phyloP scores from a whole-genome alignment of 2,113 vertebrate genomes.

The Sylvietta virens region DNA sequence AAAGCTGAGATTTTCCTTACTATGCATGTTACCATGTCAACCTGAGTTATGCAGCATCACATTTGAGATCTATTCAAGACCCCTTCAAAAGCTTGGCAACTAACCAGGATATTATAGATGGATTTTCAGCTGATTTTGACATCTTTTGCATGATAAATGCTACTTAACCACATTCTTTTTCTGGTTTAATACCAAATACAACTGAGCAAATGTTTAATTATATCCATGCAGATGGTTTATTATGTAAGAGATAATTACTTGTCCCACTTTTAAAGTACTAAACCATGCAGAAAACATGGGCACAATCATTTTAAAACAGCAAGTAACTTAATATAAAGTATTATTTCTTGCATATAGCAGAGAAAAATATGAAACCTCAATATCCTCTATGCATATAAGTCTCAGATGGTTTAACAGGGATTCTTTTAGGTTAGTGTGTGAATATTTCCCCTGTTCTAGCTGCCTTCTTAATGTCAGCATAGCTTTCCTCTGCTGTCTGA shows the following conservation, averaged over 20 bases:
- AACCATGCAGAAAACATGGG: slow-evolving; percentile 41
- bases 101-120: slow-evolving; percentile 39
- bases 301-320: slow-evolving; percentile 1
- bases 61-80: slow-evolving; percentile 50
- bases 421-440: not conserved
- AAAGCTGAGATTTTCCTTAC: slow-evolving; percentile 55
- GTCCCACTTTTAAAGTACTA: slow-evolving; percentile 44
- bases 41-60: slow-evolving; percentile 53
- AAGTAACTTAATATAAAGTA: slow-evolving; percentile 3
- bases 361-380: not conserved
- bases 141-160: slow-evolving; percentile 53
- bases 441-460: not conserved
- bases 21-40: slow-evolving; percentile 63
- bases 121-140: slow-evolving; percentile 54
- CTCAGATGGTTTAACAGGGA: not conserved
- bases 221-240: slow-evolving; percentile 67
- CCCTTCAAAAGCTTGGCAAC: slow-evolving; percentile 50
- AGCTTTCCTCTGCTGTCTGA: not conserved
- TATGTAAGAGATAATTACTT: slow-evolving; percentile 65
- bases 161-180: slow-evolving; percentile 45
- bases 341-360: not conserved
- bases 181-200: slow-evolving; percentile 49
- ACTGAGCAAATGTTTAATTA: slow-evolving; percentile 60
- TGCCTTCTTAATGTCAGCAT: not conserved
- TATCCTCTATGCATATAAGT: not conserved